Percentiles rank a stretch among this genome's conserved stretches.
Evolutionary conservation across 1,140 invertebrate genomes (phyloP).

Genomic region (Trichonephila inaurata): DNA sequence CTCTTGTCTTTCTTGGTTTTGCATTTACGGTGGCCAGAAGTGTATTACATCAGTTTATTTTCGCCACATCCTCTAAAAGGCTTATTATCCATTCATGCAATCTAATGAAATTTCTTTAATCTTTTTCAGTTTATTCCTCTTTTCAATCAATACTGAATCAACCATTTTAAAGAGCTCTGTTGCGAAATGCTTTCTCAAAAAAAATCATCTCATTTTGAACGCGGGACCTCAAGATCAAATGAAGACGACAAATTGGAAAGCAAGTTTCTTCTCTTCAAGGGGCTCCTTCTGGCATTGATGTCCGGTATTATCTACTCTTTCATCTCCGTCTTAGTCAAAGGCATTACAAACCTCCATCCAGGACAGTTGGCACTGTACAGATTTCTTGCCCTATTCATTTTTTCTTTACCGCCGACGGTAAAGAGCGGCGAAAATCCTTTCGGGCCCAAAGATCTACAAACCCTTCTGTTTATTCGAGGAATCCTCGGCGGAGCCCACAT

Average conservation of each 20-base stretch:
- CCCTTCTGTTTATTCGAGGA: conserved; percentile 85
- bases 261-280: not conserved
- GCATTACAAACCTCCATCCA: conserved; percentile 88
- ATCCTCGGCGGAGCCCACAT: conserved; percentile 91
- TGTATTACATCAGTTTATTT: no score
- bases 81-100: no score
- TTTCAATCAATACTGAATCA: no score
- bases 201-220: no score
- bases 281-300: not conserved
- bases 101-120: no score
- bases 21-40: no score
- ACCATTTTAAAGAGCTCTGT: no score
- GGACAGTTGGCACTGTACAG: conserved; percentile 90
- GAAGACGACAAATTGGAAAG: conserved; percentile 16
- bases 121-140: no score
- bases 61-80: no score
- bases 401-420: conserved; percentile 90
- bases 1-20: no score
- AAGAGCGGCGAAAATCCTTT: conserved; percentile 89
- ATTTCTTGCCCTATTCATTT: conserved; percentile 91
- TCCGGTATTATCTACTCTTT: conserved; percentile 88
- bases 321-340: conserved; percentile 93
- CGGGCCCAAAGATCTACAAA: conserved; percentile 85
- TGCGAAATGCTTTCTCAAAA: no score
- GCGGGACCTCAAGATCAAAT: no score